Evolutionary conservation across 2,797 vertebrate species (phyloP).

Genomic region (Cottoperca gobio): DNA sequence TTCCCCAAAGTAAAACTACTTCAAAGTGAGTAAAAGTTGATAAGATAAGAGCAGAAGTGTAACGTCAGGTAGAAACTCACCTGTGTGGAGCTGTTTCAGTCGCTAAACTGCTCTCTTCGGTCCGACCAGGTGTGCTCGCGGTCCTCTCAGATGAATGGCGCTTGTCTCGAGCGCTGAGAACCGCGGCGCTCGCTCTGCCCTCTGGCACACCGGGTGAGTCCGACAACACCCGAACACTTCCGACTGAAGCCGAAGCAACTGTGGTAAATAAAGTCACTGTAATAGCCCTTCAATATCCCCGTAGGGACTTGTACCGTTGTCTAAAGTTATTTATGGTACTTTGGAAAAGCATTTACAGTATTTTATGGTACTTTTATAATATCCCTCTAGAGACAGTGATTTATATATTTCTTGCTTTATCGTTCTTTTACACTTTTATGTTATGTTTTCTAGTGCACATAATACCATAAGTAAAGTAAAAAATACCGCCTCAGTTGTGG

Average conservation of each 20-base stretch:
- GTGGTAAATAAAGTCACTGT: rapidly evolving
- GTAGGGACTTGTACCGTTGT: background rate
- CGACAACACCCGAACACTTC: conserved; percentile 68
- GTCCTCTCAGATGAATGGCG: conserved; percentile 53
- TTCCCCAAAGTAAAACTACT: background rate
- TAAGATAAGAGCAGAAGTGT: too few relatives aligned
- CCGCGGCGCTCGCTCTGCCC: conserved; percentile 66
- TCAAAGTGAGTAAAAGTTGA: background rate
- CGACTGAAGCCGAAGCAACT: conserved; percentile 63
- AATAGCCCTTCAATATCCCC: background rate
- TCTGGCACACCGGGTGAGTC: conserved; percentile 23
- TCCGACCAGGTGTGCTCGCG: conserved; percentile 67
- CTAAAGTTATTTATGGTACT: background rate
- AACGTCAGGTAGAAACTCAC: conserved; percentile 39
- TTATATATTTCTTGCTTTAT: background rate
- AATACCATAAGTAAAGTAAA: too few relatives aligned
- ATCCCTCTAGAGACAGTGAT: background rate
- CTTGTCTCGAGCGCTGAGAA: conserved; percentile 28
- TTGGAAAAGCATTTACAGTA: background rate
- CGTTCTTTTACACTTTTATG: background rate
- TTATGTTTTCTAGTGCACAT: background rate
- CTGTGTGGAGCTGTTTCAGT: conserved; percentile 28
- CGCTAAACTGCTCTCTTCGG: background rate
- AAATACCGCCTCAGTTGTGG: too few relatives aligned
- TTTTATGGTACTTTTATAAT: background rate